Evolutionary conservation across 2,113 vertebrate genomes (phyloP), one percentile per base, ranked within the genome.

Genomic region (Periophthalmus modestus): DNA sequence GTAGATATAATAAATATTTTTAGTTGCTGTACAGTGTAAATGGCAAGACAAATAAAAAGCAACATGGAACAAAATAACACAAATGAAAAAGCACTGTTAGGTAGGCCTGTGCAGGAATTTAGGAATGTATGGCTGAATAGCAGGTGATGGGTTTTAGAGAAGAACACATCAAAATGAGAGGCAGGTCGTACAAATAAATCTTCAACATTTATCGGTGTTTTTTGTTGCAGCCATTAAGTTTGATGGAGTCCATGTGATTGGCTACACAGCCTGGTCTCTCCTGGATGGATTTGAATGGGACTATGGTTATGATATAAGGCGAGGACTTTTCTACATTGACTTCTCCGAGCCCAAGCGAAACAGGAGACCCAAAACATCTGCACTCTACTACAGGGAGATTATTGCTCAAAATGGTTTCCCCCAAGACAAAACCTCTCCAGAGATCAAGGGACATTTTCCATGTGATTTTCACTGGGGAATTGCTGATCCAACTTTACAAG

Each of bases 231-330:
- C 96, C 54, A 87, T 96, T 66, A 94, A 87, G 68, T 87, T 95
- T 2, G 96, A 99, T 71, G 83, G 87, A 12, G 89, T 97, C 57
- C 91, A 80, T 61, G 96, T 99, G 76, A 95, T 97, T 72, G 97
- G 97, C 73, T 99, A 98, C 80, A 93, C 93, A 0, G 94, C 95
- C 68, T 99, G 98, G 98, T 96, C 96, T 3, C 91, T 99, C 80
- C 86, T 98, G 50, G 98, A 99, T 66, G 96, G 97, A 72, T 98
- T 96, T 67, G 98, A 99, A 87, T 99, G 98, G 98, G 96, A 96
- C 71, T 92, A 95, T 4, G 94, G 92, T 33, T 95, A 96, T 78
- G 90, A 72, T 24, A 86, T 90, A n/a, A 93, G 96, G 63, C 92
- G 96, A 0, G 97, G 98, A 34, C 91, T 99, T 12, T 98, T 98